These are phyloP conservation scores for Crocallis elinguaria DNA, from an alignment of 2,888 invertebrate genomes.

Conservation along the genomic window DNA sequence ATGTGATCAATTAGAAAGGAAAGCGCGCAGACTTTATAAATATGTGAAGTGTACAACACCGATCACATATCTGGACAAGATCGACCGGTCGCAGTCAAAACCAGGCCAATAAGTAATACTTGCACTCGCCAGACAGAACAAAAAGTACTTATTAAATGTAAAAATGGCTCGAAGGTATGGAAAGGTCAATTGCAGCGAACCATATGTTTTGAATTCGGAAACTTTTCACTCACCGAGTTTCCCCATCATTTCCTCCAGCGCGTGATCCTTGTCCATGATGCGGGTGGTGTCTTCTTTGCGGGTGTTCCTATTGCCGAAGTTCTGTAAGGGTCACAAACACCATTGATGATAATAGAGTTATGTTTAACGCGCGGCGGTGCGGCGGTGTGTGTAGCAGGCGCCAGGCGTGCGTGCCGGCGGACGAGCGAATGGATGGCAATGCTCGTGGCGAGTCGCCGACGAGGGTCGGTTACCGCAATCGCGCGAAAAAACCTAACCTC, in stretches of 20 bases:
- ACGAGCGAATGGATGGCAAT: slow-evolving; percentile 72
- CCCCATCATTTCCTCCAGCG: slow-evolving; percentile 87
- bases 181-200: slow-evolving; percentile 31
- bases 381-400: slow-evolving; percentile 56
- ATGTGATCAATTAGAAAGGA: slow-evolving; percentile 50
- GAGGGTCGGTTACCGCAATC: slow-evolving; percentile 67
- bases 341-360: slow-evolving; percentile 59
- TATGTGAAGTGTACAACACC: slow-evolving; percentile 45
- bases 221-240: slow-evolving; percentile 84
- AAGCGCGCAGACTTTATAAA: slow-evolving; percentile 42
- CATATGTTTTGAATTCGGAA: slow-evolving; percentile 56
- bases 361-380: slow-evolving; percentile 45
- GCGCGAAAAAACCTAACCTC: slow-evolving; percentile 72
- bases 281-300: slow-evolving; percentile 31
- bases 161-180: slow-evolving; percentile 42
- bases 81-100: slow-evolving; percentile 47
- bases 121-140: slow-evolving; percentile 36
- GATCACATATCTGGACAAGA: slow-evolving; percentile 50
- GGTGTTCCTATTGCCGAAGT: slow-evolving; percentile 44
- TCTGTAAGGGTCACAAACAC: slow-evolving; percentile 71
- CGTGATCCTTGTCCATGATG: slow-evolving; percentile 86
- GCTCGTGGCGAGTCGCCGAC: slow-evolving; percentile 44
- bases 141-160: slow-evolving; percentile 46
- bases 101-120: slow-evolving; percentile 43
- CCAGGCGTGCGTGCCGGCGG: slow-evolving; percentile 74